These are phyloP conservation scores for Hippocampus comes DNA, from an alignment of 2,113 vertebrate species.

Conservation along the genomic window DNA sequence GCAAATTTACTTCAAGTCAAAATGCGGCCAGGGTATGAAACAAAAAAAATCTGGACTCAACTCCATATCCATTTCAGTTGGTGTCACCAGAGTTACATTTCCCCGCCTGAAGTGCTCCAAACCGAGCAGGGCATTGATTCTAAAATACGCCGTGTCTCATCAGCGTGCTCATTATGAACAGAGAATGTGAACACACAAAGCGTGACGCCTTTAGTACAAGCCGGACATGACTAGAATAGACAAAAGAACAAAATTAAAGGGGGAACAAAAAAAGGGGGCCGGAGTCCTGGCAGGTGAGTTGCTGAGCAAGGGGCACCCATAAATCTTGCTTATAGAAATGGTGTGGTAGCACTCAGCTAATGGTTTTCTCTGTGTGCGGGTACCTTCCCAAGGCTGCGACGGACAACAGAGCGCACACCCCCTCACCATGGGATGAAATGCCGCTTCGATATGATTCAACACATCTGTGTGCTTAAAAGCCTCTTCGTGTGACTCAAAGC, in stretches of 20 bases:
- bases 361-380: conserved; percentile 29
- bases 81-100: not conserved
- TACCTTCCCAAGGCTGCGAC: conserved; percentile 10
- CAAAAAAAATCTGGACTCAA: not conserved
- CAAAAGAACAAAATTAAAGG: not conserved
- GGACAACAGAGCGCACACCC: not conserved
- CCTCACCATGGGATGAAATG: conserved; percentile 24
- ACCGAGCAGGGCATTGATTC: conserved; percentile 11
- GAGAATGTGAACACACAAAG: conserved; percentile 14
- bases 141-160: conserved; percentile 12
- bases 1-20: not conserved
- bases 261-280: not conserved
- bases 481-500: conserved; percentile 33
- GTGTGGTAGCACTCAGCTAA: conserved; percentile 37
- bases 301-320: conserved; percentile 15
- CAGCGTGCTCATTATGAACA: conserved; percentile 6
- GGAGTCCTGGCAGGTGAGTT: conserved; percentile 13
- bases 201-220: conserved; percentile 4
- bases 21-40: not conserved
- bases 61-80: not conserved
- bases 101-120: conserved; percentile 8
- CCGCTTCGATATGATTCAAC: conserved; percentile 9
- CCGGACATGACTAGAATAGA: conserved; percentile 8
- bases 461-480: conserved; percentile 11
- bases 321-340: conserved; percentile 38